Evolutionary conservation across 2,113 vertebrate genomes (phyloP).

Genomic region (Sialia sialis): DNA sequence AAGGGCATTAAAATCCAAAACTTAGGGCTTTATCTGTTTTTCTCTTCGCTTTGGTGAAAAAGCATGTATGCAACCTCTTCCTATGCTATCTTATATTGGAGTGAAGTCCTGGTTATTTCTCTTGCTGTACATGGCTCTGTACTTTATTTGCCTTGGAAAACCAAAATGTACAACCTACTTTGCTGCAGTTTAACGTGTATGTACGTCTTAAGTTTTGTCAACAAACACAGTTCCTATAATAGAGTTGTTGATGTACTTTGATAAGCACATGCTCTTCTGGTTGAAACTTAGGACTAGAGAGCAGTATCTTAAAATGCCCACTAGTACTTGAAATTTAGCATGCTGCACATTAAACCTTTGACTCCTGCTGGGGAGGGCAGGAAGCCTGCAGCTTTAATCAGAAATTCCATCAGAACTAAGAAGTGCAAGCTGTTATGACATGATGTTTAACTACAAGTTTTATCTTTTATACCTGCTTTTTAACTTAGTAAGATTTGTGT

Average conservation of each 20-base stretch:
- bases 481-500: not conserved
- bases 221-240: not conserved
- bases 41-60: not conserved
- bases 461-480: not conserved
- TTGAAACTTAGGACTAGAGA: not conserved
- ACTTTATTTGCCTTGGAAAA: not conserved
- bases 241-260: not conserved
- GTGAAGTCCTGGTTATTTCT: not conserved
- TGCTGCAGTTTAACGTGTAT: not conserved
- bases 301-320: not conserved
- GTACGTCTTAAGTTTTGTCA: not conserved
- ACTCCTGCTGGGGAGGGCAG: not conserved
- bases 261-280: not conserved
- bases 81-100: not conserved
- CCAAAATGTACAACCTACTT: not conserved
- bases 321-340: not conserved
- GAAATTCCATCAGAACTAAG: not conserved
- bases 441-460: not conserved
- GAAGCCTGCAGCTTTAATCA: not conserved
- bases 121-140: not conserved
- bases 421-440: not conserved
- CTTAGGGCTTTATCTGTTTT: not conserved
- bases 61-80: not conserved
- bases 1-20: not conserved
- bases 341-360: not conserved